phyloP scores from a whole-genome alignment of 1,140 invertebrate genomes.

The Drosophila triauraria region DNA sequence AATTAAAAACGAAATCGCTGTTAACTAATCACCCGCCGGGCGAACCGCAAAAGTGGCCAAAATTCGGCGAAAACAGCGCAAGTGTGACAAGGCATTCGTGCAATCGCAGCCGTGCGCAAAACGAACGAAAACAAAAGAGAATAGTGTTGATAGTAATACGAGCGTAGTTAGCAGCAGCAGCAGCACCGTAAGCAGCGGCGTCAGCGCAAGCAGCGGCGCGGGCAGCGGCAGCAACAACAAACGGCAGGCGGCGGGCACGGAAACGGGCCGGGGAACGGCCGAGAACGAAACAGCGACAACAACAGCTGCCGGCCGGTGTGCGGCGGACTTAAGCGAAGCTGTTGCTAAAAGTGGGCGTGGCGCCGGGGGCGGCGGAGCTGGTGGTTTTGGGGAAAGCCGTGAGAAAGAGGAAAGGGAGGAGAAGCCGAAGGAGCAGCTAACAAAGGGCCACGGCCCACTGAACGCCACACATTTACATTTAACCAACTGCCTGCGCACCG shows the following conservation, averaged over 20 bases:
- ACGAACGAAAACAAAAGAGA: slow-evolving; percentile 80
- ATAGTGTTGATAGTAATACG: slow-evolving; percentile 77
- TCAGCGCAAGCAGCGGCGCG: slow-evolving; percentile 24
- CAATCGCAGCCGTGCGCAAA: slow-evolving; percentile 66
- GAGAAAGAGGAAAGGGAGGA: slow-evolving; percentile 27
- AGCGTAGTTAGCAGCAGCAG: slow-evolving; percentile 69
- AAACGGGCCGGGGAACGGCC: slow-evolving; percentile 73
- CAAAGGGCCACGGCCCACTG: slow-evolving; percentile 62
- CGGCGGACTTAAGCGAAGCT: slow-evolving; percentile 40
- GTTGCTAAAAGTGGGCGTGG: slow-evolving; percentile 61
- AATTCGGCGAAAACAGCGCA: slow-evolving; percentile 81
- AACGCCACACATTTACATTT: slow-evolving; percentile 60
- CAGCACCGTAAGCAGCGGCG: slow-evolving; percentile 42
- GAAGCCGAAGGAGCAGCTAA: slow-evolving; percentile 52
- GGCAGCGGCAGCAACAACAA: slow-evolving; percentile 39
- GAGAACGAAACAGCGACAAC: slow-evolving; percentile 49
- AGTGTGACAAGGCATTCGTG: slow-evolving; percentile 76
- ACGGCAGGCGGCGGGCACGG: slow-evolving; percentile 30
- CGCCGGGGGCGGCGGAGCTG: slow-evolving; percentile 22
- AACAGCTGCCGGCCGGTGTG: slow-evolving; percentile 54
- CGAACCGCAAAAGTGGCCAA: slow-evolving; percentile 73
- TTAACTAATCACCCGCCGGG: slow-evolving; percentile 37
- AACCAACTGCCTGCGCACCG: slow-evolving; percentile 61
- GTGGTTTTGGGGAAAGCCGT: slow-evolving; percentile 10
- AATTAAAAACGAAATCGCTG: slow-evolving; percentile 29